Evolutionary conservation across 2,888 invertebrate genomes (phyloP), one percentile per base, ranked within the genome.

Genomic region (Psococerastis gibbosa): DNA sequence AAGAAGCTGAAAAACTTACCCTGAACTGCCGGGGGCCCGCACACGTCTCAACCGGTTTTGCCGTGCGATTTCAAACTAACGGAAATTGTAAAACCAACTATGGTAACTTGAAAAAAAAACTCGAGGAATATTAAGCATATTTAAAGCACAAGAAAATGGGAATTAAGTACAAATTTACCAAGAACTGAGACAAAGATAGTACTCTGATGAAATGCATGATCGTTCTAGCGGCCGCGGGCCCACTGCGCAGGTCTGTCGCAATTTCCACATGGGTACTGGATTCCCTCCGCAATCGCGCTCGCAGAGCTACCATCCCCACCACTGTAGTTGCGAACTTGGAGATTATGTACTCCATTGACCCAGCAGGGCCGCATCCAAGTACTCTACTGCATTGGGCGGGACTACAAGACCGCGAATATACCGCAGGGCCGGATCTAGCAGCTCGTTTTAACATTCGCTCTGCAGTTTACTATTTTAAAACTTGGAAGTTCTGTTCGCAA

Each of bases 211-310:
- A 33, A 17, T 33, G 33, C 15, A 33, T 15, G 33, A 33, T 33
- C 33, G 33, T 16, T 16, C 17, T 17, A 33, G 16, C 33, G 16
- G 33, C 33, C 33, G n/a, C n/a, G 16, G 5, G 33, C 38, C 17
- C 38, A 18, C 5, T 38, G 38, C 38, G 38, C 38, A 38, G 15
- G 38, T 20, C 20, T 20, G 18, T 38, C 38, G 38, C 38, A 38
- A 38, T 38, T 38, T 38, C 38, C 38, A 38, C 38, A 38, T 38
- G 38, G 38, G 38, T 38, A 38, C 38, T 38, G 38, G 38, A 38
- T 38, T 38, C 38, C 22, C 38, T 38, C 38, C 20, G n/a, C 13
- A 20, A 20, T 38, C 38, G 38, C 38, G 38, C 38, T 38, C 27
- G 8, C 27, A 27, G 11, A 27, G 27, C 8, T 11, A 6, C 27